Conservation (phyloP, 1,140 invertebrate species). For the Sogatella furcifera region DNA sequence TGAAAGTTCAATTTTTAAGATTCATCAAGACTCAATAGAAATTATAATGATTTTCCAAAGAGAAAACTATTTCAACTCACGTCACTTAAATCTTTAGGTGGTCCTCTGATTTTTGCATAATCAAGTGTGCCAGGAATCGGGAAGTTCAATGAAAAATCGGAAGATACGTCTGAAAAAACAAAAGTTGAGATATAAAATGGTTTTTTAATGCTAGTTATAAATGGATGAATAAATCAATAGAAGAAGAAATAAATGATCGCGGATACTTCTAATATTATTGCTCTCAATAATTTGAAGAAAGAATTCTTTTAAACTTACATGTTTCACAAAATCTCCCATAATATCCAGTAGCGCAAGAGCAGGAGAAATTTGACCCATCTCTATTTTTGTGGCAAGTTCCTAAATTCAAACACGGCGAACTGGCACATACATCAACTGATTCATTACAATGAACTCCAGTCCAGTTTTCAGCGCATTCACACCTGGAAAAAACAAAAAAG, state of each 20-base stretch:
- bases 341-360: slow-evolving; percentile 58
- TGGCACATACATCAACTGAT: neutral
- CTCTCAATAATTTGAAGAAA: no score
- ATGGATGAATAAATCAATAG: no score
- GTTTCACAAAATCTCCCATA: slow-evolving; percentile 55
- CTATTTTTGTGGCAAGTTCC: slow-evolving; percentile 37
- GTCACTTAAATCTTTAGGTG: slow-evolving; percentile 31
- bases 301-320: slow-evolving; percentile 19
- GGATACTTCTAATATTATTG: no score
- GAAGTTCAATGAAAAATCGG: slow-evolving; percentile 43
- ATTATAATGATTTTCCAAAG: no score
- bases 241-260: no score
- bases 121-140: slow-evolving; percentile 39
- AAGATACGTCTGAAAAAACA: slow-evolving; percentile 31
- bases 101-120: slow-evolving; percentile 38
- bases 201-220: no score
- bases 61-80: slow-evolving; percentile 27
- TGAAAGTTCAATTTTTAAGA: no score
- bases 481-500: slow-evolving; percentile 31
- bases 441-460: slow-evolving; percentile 32
- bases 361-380: slow-evolving; percentile 52
- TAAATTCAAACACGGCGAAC: slow-evolving; percentile 28
- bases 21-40: no score
- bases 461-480: slow-evolving; percentile 41
- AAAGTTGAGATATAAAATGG: neutral